These are phyloP conservation scores for Galeruca laticollis DNA, from an alignment of 2,888 invertebrate species.

Conservation along the genomic window DNA sequence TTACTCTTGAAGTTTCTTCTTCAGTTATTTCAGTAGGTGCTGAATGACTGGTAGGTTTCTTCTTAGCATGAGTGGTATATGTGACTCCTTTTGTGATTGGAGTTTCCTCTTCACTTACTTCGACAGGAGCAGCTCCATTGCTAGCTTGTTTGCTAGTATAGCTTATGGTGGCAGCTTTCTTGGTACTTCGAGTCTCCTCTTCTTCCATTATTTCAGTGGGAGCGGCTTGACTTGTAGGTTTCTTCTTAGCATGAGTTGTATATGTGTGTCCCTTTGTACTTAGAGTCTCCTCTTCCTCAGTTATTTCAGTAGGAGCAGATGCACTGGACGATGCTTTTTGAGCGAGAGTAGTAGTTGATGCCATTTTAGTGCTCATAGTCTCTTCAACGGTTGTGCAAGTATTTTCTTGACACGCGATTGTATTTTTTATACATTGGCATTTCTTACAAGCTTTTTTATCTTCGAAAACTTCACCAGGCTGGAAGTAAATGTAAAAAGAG, in stretches of 20 bases:
- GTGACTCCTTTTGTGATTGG: not conserved
- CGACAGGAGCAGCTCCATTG: not conserved
- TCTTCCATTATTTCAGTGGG: constrained; percentile 15
- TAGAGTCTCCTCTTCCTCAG: not conserved
- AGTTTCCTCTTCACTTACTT: not conserved
- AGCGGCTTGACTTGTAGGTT: not conserved
- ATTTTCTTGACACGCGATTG: constrained; percentile 75
- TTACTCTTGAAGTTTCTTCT: not conserved
- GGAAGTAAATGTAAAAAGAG: constrained; percentile 47
- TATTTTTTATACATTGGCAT: constrained; percentile 86
- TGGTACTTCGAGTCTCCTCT: not conserved
- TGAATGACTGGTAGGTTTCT: not conserved
- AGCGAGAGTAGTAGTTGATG: not conserved
- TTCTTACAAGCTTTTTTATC: constrained; percentile 73
- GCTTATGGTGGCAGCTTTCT: not conserved
- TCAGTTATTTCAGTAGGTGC: constrained; percentile 8
- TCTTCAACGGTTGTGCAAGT: constrained; percentile 27
- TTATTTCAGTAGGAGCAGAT: constrained; percentile 13
- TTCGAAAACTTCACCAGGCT: constrained; percentile 77
- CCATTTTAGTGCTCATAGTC: constrained; percentile 1
- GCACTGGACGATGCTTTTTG: not conserved
- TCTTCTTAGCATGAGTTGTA: not conserved
- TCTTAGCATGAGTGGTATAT: not conserved
- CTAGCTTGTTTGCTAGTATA: not conserved
- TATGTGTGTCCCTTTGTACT: not conserved